A percentile compares a stretch with the other conserved stretches of the same genome.
Conservation (phyloP, 1,140 invertebrate genomes). For the Papilio polyxenes region DNA sequence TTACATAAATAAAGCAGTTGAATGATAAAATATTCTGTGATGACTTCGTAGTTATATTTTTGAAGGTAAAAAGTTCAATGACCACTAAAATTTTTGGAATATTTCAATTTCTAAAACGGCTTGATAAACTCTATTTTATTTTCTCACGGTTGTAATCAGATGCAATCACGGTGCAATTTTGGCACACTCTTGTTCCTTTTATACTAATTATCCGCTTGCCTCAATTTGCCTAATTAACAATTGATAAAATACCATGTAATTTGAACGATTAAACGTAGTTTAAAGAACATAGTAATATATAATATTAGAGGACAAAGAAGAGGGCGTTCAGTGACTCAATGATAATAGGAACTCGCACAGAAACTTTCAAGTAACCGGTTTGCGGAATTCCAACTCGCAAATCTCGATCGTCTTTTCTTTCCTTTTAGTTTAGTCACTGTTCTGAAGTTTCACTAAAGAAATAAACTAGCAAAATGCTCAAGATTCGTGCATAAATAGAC, state of each 20-base stretch:
- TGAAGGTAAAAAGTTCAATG: neutral
- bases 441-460: neutral
- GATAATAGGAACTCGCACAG: constrained; percentile 7
- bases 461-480: neutral
- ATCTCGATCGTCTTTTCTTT: neutral
- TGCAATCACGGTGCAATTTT: too few species aligned
- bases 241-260: neutral
- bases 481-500: neutral
- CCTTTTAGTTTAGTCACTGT: neutral
- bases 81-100: neutral
- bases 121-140: too few species aligned
- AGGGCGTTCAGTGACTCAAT: constrained; percentile 19
- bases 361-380: constrained; percentile 26
- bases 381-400: constrained; percentile 15
- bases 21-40: neutral
- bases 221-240: neutral
- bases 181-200: too few species aligned
- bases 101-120: too few species aligned
- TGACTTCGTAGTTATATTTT: neutral
- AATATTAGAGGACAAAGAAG: constrained; percentile 18
- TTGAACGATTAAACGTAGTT: neutral
- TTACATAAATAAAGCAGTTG: neutral
- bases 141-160: too few species aligned
- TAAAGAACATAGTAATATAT: neutral
- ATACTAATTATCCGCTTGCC: too few species aligned